A percentile compares a stretch with the other conserved stretches of the same genome.
Conservation (phyloP, 2,797 vertebrate genomes). For the Pantherophis vulpinus region DNA sequence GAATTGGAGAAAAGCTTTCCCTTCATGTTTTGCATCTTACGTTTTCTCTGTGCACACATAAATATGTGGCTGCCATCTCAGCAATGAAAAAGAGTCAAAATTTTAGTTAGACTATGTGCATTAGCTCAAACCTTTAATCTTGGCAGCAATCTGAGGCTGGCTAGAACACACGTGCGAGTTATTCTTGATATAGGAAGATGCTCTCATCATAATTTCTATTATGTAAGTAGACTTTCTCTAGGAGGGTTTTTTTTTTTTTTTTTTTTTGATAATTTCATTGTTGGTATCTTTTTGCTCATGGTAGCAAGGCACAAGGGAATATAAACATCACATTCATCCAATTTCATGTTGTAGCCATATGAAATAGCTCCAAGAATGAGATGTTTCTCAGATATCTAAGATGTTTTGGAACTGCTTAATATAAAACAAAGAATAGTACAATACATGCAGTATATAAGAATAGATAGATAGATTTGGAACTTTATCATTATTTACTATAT, state of each 20-base stretch:
- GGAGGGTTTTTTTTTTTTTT: background rate
- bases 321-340: background rate
- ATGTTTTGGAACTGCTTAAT: background rate
- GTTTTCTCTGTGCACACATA: conserved; percentile 43
- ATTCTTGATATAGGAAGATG: conserved; percentile 60
- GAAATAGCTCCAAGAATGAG: background rate
- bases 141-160: conserved; percentile 57
- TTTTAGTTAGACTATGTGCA: conserved; percentile 42
- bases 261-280: background rate
- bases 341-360: background rate
- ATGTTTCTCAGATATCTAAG: background rate
- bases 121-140: conserved; percentile 67
- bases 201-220: conserved; percentile 64
- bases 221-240: conserved; percentile 60
- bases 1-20: background rate
- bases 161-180: conserved; percentile 48
- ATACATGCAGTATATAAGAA: background rate
- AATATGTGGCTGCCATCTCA: conserved; percentile 64
- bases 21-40: conserved; percentile 36
- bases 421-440: background rate
- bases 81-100: conserved; percentile 56
- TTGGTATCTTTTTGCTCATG: conserved; percentile 2
- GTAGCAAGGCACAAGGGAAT: background rate
- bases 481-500: background rate
- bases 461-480: background rate